Conservation (phyloP, 2,888 invertebrate genomes). For the Rutpela maculata region DNA sequence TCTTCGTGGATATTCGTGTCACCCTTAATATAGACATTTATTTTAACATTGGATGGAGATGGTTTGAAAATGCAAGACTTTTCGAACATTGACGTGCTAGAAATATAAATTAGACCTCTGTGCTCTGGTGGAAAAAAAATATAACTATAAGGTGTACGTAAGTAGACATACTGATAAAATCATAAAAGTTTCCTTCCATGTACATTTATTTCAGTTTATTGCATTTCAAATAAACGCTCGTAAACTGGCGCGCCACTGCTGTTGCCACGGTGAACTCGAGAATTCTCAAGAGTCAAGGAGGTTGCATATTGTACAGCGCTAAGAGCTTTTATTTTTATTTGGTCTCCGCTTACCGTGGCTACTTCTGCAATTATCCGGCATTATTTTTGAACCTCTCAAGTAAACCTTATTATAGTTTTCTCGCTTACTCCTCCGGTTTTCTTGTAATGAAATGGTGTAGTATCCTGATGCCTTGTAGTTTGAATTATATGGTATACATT, state of each 20-base stretch:
- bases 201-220: background rate
- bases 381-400: slow-evolving; percentile 43
- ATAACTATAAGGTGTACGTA: too few species aligned
- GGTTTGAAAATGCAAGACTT: too few species aligned
- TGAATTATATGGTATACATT: background rate
- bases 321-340: slow-evolving; percentile 56
- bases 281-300: slow-evolving; percentile 47
- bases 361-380: slow-evolving; percentile 55
- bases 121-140: too few species aligned
- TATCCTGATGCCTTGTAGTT: background rate
- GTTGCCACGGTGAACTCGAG: slow-evolving; percentile 23
- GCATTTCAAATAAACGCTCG: background rate
- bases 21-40: too few species aligned
- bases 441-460: background rate
- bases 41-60: too few species aligned
- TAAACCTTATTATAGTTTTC: slow-evolving; percentile 19
- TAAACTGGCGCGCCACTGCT: background rate
- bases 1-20: too few species aligned
- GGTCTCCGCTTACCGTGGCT: slow-evolving; percentile 52
- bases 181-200: too few species aligned
- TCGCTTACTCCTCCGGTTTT: background rate
- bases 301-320: slow-evolving; percentile 49
- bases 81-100: too few species aligned
- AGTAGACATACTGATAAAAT: too few species aligned
- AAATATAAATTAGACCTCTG: too few species aligned